Base-by-base conservation (phyloP, 2,888 invertebrate species). In the Chesias legatella region DNA sequence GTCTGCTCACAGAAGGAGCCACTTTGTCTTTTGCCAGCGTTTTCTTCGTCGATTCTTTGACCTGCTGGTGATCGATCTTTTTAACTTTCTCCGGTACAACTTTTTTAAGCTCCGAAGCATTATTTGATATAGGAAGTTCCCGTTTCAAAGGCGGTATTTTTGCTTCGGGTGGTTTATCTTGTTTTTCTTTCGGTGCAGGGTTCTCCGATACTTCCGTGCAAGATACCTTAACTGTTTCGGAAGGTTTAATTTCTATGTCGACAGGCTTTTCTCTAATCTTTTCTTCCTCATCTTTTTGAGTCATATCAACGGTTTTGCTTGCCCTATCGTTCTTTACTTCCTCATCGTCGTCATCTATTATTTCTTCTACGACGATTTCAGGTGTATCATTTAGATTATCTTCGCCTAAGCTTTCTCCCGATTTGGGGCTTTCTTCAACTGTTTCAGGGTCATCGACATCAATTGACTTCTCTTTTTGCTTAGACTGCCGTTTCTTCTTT, bases 401-500 rank as follows among this genome's bases (percentile, higher is more conserved):
- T 3, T 53, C 55, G n/a, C 42, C 38, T 39, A 49, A 53, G 32
- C 31, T 48, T 2, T 45, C 33, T 10, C 56, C 62, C 9, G 28
- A 27, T 22, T 43, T 58, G 13, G 29, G 22, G 38, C 20, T 42
- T 23, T 58, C 53, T 23, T 61, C 61, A 1, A 49, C 28, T 24
- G 37, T 33, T 23, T 40, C 41, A 13, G 31, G 24, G 22, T 49
- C 63, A 23, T 51, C 57, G 6, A 53, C 60, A 31, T 58, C 62
- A 1, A 52, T 30, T 36, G 58, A 48, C 33, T 72, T 67, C 3
- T 57, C 48, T 32, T 66, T 51, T 5, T 33, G 70, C 46, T 79
- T 80, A 1, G 81, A 73, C 49, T 83, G 81, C 9, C 73, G 73
- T 58, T 82, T 88, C 56, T 88, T 89, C 51, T 76, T 75, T 49